phyloP scores from a whole-genome alignment of 53 echinoderm and acorn worm genomes.

The Mesocentrotus franciscanus region DNA sequence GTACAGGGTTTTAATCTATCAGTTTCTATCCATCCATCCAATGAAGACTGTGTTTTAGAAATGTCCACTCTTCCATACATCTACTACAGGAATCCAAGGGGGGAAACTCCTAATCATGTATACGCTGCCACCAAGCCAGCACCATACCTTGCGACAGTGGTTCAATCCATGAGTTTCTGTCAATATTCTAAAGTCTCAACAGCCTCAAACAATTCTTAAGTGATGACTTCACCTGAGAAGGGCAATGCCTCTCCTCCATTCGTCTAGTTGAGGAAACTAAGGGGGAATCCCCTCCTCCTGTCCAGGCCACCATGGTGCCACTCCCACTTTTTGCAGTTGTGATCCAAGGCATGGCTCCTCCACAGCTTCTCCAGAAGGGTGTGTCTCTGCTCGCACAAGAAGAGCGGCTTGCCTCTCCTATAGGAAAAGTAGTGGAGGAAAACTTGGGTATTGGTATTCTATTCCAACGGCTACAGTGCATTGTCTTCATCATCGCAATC shows the following conservation, averaged over 20 bases:
- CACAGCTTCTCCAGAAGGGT: conserved; percentile 85
- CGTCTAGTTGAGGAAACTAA: conserved; percentile 14
- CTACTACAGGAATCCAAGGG: no score
- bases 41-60: no score
- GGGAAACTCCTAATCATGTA: background rate
- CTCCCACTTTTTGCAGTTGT: conserved; percentile 91
- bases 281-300: conserved; percentile 55
- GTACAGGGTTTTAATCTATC: background rate
- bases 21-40: background rate
- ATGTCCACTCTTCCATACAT: no score
- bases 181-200: background rate
- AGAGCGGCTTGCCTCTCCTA: conserved; percentile 94
- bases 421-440: background rate
- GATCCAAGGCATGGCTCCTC: conserved; percentile 84
- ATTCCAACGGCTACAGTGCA: background rate
- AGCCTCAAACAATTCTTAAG: background rate
- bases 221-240: no score
- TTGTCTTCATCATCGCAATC: no score
- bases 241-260: background rate
- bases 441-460: background rate
- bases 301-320: conserved; percentile 74
- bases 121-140: no score
- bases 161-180: background rate
- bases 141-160: background rate
- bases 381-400: conserved; percentile 82